These are phyloP conservation scores for Brachionus rotundiformis DNA, from an alignment of 1,140 invertebrate species.

Conservation along the genomic window DNA sequence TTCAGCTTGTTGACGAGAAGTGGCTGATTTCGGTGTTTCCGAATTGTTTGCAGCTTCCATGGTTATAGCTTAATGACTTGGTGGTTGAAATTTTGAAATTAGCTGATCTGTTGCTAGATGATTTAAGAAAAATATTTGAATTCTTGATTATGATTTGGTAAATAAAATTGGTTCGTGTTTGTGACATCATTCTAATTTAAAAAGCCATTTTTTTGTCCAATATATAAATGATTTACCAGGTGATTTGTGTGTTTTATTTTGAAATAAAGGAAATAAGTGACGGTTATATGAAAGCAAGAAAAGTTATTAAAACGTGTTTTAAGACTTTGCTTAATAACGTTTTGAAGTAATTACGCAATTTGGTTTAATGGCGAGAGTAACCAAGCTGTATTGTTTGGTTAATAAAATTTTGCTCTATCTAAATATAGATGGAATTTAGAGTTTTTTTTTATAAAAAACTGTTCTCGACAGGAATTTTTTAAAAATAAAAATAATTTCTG, in stretches of 20 bases:
- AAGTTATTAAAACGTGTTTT: neutral
- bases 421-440: neutral
- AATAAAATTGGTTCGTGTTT: neutral
- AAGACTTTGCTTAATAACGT: neutral
- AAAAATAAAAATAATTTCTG: neutral
- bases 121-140: neutral
- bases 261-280: neutral
- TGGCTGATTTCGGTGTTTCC: neutral
- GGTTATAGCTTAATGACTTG: neutral
- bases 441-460: neutral
- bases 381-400: neutral
- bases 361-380: neutral
- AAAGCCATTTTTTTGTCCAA: slow-evolving; percentile 21
- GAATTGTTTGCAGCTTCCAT: slow-evolving; percentile 17
- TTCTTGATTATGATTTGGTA: neutral
- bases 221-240: neutral
- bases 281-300: neutral
- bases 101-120: slow-evolving; percentile 7
- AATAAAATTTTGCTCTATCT: neutral
- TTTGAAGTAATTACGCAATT: slow-evolving; percentile 34
- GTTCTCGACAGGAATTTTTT: neutral
- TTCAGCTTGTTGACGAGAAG: neutral
- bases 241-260: neutral
- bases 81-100: neutral
- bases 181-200: slow-evolving; percentile 40